A percentile compares a stretch with the other conserved stretches of the same genome.
phyloP scores from a whole-genome alignment of 2,888 invertebrate species.

The Drosophila maculinotata region DNA sequence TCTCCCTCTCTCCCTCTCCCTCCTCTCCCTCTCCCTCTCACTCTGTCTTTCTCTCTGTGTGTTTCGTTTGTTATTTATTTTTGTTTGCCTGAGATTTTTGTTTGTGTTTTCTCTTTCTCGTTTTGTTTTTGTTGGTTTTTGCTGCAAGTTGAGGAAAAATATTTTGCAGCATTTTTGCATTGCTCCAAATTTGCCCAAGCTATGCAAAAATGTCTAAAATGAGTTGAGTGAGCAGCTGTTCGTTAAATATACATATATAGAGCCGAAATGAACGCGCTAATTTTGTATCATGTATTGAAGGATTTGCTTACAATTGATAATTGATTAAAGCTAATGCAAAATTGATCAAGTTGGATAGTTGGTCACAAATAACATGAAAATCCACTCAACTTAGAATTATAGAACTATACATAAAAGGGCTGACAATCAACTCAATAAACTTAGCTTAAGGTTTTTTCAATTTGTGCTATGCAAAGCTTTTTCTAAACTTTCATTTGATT shows the following conservation, averaged over 20 bases:
- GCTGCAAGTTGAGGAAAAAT: conserved; percentile 28
- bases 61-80: conserved; percentile 19
- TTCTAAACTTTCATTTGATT: not conserved
- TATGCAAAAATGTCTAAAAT: conserved; percentile 13
- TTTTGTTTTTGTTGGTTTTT: conserved; percentile 9
- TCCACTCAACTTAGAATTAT: conserved; percentile 15
- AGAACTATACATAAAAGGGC: conserved; percentile 4
- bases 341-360: not conserved
- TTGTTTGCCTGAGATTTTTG: conserved; percentile 12
- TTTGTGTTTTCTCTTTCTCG: conserved; percentile 25
- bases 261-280: not conserved
- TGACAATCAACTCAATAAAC: conserved; percentile 13
- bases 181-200: conserved; percentile 1
- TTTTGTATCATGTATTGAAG: conserved; percentile 2
- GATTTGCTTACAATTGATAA: conserved; percentile 13
- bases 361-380: conserved; percentile 14
- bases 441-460: conserved; percentile 15
- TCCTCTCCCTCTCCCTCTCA: not conserved
- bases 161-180: conserved; percentile 24
- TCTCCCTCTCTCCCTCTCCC: not conserved
- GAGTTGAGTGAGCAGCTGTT: conserved; percentile 5
- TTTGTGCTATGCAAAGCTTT: conserved; percentile 7
- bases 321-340: conserved; percentile 25
- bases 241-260: not conserved
- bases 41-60: not conserved